phyloP scores from a whole-genome alignment of 2,888 invertebrate species.

The Meganola albula region DNA sequence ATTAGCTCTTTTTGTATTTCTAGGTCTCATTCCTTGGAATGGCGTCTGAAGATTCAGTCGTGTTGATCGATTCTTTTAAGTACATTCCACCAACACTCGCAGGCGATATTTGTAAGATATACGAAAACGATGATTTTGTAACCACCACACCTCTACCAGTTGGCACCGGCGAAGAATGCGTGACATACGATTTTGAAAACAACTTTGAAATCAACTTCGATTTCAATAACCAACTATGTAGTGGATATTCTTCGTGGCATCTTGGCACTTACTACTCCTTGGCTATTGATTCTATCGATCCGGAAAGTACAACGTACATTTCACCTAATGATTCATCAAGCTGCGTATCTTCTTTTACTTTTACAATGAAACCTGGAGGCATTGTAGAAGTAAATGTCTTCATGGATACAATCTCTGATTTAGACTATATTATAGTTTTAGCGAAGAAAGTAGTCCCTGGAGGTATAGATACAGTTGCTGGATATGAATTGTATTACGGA shows the following conservation, averaged over 20 bases:
- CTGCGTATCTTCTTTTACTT: conserved; percentile 38
- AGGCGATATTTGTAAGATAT: conserved; percentile 20
- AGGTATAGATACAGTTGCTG: conserved; percentile 32
- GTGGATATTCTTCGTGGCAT: conserved; percentile 32
- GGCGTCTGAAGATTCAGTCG: conserved; percentile 19
- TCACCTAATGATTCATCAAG: conserved; percentile 32
- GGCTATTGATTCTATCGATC: conserved; percentile 27
- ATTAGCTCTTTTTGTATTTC: conserved; percentile 16
- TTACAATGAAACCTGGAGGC: conserved; percentile 35
- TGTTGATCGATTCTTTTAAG: conserved; percentile 32
- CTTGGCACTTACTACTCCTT: conserved; percentile 31
- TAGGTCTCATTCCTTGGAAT: conserved; percentile 31
- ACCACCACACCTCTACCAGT: conserved; percentile 16
- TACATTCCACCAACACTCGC: conserved; percentile 21
- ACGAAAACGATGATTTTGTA: conserved; percentile 17
- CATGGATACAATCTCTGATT: conserved; percentile 26
- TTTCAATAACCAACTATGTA: conserved; percentile 28
- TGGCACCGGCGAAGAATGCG: conserved; percentile 28
- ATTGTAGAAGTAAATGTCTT: conserved; percentile 36
- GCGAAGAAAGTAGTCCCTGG: conserved; percentile 27
- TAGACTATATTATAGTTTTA: conserved; percentile 35
- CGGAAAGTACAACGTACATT: conserved; percentile 31
- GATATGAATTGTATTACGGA: conserved; percentile 31
- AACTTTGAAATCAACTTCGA: conserved; percentile 32
- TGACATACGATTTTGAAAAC: conserved; percentile 36